These are phyloP conservation scores for Corapipo altera DNA, from an alignment of 2,113 vertebrate species.

Conservation along the genomic window DNA sequence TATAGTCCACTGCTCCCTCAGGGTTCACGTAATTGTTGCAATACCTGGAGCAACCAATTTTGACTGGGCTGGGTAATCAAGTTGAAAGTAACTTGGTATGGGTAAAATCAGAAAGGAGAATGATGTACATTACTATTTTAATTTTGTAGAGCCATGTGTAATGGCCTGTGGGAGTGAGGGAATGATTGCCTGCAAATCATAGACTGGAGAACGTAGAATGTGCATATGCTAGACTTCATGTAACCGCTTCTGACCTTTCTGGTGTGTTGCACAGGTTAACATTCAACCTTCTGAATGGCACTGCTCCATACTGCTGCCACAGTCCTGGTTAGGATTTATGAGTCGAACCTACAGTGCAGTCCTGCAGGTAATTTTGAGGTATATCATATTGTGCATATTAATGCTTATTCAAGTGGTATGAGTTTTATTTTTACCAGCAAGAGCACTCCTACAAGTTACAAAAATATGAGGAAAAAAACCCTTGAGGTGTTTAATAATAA, in stretches of 20 bases:
- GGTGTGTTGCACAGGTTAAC: conserved; percentile 81
- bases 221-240: not conserved
- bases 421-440: not conserved
- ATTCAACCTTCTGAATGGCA: conserved; percentile 97
- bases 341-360: conserved; percentile 84
- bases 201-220: not conserved
- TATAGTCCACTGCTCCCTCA: not conserved
- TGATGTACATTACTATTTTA: not conserved
- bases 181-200: not conserved
- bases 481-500: not conserved
- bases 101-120: not conserved
- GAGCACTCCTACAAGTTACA: not conserved
- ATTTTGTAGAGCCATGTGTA: not conserved
- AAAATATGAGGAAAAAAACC: not conserved
- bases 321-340: conserved; percentile 92
- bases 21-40: not conserved
- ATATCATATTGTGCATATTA: not conserved
- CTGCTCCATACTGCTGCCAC: conserved; percentile 85
- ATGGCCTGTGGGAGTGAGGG: accelerated
- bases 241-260: not conserved
- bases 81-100: not conserved
- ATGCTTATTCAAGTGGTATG: not conserved
- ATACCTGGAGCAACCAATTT: not conserved
- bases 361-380: conserved; percentile 81
- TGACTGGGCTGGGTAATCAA: not conserved